Evolutionary conservation across 2,113 vertebrate species (phyloP), one percentile per base, ranked within the genome.

Genomic region (Egretta garzetta): DNA sequence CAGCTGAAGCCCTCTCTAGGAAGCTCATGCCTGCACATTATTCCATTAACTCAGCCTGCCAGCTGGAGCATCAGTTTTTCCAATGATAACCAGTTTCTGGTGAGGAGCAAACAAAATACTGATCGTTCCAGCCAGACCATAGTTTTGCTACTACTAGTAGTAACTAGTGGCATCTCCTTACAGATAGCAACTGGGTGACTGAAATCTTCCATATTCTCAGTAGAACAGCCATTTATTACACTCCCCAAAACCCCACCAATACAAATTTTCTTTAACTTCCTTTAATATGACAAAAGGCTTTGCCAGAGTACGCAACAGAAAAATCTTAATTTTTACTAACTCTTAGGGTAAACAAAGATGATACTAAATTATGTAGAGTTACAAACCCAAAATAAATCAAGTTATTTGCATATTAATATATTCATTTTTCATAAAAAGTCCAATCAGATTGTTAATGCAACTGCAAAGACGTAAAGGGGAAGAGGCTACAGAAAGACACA

Each of bases 241-340:
- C 6, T 60, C 10, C 32, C 3, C 1, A 4, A 45, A 84, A 66
- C 24, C 1, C 20, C 49, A 12, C 13, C 33, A 27, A 56, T 22
- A 35, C 11, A 43, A 50, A 39, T 66, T 43, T 49, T 55, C 27
- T 39, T 91, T 80, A 83, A 56, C 6, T 58, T 32, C 7, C 14
- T 71, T 82, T 62, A 72, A 62, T 62, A 76, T 28, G 22, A 45
- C 18, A 30, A 50, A 76, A 72, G 18, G 19, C 17, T 62, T 82
- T 82, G 22, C 15, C 37, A 24, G 3, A 70, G 41, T n/a, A 39
- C 8, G 19, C 35, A 75, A 28, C 24, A 28, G 60, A 67, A 94
- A 94, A 96, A 80, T 37, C 26, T 35, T 68, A 79, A 6, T 80
- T 77, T 95, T 95, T 91, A 88, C 64, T 50, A 76, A 47, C 8